Conservation (phyloP, 1,140 invertebrate genomes). For the Ericerus pela region DNA sequence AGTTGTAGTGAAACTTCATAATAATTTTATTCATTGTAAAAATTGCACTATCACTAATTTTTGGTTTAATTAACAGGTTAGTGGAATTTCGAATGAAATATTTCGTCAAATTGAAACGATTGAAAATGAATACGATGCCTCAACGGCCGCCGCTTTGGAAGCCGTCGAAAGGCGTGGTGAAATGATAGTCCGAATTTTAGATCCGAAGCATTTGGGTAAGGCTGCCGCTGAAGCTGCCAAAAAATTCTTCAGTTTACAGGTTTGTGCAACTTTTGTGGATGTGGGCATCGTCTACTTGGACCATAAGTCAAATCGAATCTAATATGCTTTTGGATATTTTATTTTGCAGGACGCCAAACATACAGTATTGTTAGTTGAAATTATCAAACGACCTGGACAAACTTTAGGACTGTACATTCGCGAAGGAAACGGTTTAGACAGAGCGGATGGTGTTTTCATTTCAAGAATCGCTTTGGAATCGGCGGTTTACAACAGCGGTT, state of each 20-base stretch:
- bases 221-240: constrained; percentile 67
- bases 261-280: too few species aligned
- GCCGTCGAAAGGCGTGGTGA: constrained; percentile 82
- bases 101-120: constrained; percentile 91
- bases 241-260: constrained; percentile 59
- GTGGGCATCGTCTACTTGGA: too few species aligned
- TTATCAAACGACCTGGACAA: constrained; percentile 96
- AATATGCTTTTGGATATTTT: constrained; percentile 14
- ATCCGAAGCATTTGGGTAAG: constrained; percentile 66
- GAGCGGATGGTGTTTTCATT: constrained; percentile 92
- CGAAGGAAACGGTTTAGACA: constrained; percentile 86
- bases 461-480: constrained; percentile 94
- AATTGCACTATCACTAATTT: too few species aligned
- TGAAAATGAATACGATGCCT: constrained; percentile 85
- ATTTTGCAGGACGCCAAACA: constrained; percentile 53
- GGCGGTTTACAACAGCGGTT: constrained; percentile 89
- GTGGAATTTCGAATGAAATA: constrained; percentile 86
- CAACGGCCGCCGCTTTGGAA: constrained; percentile 75
- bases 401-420: constrained; percentile 95
- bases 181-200: constrained; percentile 84
- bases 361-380: constrained; percentile 89
- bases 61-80: constrained; percentile 46
- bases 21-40: too few species aligned
- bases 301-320: not conserved
- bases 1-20: too few species aligned